Base-by-base conservation (phyloP, 1,140 invertebrate species). In the Calephelis virginiensis region DNA sequence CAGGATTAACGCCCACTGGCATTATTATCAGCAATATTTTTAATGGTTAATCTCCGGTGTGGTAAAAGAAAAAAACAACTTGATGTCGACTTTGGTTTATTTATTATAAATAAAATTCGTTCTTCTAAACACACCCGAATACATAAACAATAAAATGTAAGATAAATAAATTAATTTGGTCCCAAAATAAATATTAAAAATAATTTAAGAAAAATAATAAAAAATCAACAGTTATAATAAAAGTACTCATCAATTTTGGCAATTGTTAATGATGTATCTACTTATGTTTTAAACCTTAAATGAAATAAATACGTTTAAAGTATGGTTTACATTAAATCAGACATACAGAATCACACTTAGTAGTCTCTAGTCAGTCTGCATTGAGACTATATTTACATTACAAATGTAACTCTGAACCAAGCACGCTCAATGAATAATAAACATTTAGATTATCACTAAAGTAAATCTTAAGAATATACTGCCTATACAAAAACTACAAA, bases 131-230 rank as follows among this genome's bases (percentile, higher is more conserved):
- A 85, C 86, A 88, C 81, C 80, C 77, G 85, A 83, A 86, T 86
- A 89, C 83, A 86, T 86, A 90, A 90, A 84, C 77, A 78, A 83
- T 83, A 86, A 75, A 74, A 68, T 76, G 75, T 73, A 81, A 84
- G 77, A 80, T 85, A 77, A 91, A 91, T 89, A 91, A 91, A 89
- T 89, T 89, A 91, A 89, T 89, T 89, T 91, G 89, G 86, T 91
- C 86, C 88, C 88, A 82, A 89, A 88, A 89, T 89, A 89, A 91
- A 89, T 86, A 86, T 82, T 81, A 56, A 81, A 83, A 86, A 88
- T 88, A 87, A 88, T 87, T 85, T 89, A 89, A 89, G 72, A 75
- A 76, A 80, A 81, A 76, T 82, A 85, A 76, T 80, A 85, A 85
- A 83, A 80, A 83, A 82, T 77, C 80, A 86, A 89, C 78, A 90